phyloP scores from a whole-genome alignment of 2,113 vertebrate genomes.

The Mustelus asterias region DNA sequence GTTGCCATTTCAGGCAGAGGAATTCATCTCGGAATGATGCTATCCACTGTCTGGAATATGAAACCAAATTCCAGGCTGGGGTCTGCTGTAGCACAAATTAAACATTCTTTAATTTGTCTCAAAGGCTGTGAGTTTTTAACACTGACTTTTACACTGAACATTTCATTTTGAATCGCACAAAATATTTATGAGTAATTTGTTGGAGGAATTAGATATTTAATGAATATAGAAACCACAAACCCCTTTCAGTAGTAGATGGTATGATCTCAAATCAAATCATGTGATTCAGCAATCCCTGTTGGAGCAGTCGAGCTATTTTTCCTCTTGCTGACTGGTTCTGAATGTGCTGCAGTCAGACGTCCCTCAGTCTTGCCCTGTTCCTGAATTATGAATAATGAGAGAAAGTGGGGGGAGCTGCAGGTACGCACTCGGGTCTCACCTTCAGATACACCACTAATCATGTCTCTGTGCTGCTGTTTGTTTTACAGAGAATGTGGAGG shows the following conservation, averaged over 20 bases:
- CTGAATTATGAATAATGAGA: constrained; percentile 12
- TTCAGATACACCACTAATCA: constrained; percentile 22
- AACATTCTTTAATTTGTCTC: neutral
- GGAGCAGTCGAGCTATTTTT: constrained; percentile 23
- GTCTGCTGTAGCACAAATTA: neutral
- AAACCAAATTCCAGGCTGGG: neutral
- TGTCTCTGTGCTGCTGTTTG: constrained; percentile 34
- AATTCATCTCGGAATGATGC: neutral
- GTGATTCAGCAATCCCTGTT: neutral
- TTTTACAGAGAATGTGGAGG: constrained; percentile 35
- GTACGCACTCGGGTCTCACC: neutral
- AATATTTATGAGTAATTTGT: neutral
- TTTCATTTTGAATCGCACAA: neutral
- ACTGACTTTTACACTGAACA: neutral
- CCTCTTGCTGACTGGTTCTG: neutral
- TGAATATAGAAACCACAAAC: neutral
- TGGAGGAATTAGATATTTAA: neutral
- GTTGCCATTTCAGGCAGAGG: neutral
- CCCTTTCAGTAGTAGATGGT: constrained; percentile 35
- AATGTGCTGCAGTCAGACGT: neutral
- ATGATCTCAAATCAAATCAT: constrained; percentile 16
- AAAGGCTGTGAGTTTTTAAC: neutral
- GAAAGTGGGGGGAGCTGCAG: constrained; percentile 3
- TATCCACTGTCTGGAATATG: neutral
- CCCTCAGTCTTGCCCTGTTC: neutral